Evolutionary conservation across 1,140 invertebrate genomes (phyloP).

Genomic region (Leptinotarsa texana): DNA sequence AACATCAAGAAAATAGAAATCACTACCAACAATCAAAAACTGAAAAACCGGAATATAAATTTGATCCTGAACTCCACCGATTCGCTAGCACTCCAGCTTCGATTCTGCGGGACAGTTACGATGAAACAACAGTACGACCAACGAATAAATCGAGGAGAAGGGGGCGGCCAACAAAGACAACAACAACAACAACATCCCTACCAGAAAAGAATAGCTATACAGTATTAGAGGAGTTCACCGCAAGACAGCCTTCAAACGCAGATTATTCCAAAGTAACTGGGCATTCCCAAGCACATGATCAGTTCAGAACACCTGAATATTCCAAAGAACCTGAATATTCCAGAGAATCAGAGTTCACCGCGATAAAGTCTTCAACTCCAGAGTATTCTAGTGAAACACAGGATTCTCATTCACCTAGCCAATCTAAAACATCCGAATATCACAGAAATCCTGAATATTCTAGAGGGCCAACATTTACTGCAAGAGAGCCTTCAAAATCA

Average conservation of each 20-base stretch:
- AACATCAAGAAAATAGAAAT: neutral
- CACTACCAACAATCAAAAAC: constrained; percentile 4
- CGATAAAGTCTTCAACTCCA: no score
- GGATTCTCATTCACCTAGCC: neutral
- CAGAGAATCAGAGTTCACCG: neutral
- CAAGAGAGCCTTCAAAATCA: no score
- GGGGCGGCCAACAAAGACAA: constrained; percentile 30
- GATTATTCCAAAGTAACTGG: neutral
- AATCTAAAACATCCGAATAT: neutral
- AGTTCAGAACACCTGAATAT: neutral
- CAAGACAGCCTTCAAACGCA: constrained; percentile 28
- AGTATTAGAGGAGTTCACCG: constrained; percentile 45
- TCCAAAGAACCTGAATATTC: neutral
- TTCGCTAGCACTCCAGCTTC: constrained; percentile 26
- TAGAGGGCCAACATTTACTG: neutral
- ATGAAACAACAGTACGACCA: constrained; percentile 21
- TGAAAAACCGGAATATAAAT: constrained; percentile 17
- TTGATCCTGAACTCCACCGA: constrained; percentile 15
- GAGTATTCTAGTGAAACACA: no score
- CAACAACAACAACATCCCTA: constrained; percentile 22
- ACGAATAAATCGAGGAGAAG: constrained; percentile 31
- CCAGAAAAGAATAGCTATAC: constrained; percentile 38
- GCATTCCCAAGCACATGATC: no score
- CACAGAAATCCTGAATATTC: constrained; percentile 8
- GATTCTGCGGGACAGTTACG: constrained; percentile 21